phyloP scores from a whole-genome alignment of 2,797 vertebrate genomes.

The Gambelia wislizenii region DNA sequence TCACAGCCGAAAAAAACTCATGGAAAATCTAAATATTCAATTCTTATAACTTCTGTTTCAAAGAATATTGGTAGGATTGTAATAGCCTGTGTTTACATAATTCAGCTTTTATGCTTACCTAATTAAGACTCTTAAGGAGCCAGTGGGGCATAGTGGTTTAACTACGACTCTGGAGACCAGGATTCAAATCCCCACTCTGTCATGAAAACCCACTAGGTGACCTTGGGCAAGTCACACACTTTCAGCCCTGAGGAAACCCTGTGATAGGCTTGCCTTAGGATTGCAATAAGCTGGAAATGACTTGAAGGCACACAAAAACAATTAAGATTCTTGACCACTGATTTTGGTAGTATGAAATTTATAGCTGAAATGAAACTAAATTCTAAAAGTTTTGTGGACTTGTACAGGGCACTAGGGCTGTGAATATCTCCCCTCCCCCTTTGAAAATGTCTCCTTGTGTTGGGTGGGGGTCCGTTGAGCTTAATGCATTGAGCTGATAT shows the following conservation, averaged over 20 bases:
- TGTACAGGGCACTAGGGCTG: background rate
- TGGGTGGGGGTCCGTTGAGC: background rate
- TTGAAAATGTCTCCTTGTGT: background rate
- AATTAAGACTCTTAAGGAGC: background rate
- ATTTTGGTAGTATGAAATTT: background rate
- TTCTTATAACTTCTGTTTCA: background rate
- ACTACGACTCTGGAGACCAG: too few species aligned
- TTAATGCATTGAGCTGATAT: background rate
- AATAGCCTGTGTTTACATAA: background rate
- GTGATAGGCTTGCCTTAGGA: too few species aligned
- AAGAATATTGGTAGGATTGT: background rate
- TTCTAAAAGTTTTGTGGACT: background rate
- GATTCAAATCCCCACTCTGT: too few species aligned
- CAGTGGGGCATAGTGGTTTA: too few species aligned
- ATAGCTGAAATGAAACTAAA: background rate
- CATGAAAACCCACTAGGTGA: too few species aligned
- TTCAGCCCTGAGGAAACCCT: too few species aligned
- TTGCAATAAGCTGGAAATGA: too few species aligned
- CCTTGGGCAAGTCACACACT: too few species aligned
- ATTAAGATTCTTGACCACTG: background rate
- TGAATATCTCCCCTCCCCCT: background rate
- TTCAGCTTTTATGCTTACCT: background rate
- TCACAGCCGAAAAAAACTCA: too few species aligned
- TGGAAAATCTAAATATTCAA: too few species aligned
- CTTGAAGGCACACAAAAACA: too few species aligned